These are phyloP conservation scores for Drosophila helvetica DNA, from an alignment of 2,888 invertebrate species.

Conservation along the genomic window DNA sequence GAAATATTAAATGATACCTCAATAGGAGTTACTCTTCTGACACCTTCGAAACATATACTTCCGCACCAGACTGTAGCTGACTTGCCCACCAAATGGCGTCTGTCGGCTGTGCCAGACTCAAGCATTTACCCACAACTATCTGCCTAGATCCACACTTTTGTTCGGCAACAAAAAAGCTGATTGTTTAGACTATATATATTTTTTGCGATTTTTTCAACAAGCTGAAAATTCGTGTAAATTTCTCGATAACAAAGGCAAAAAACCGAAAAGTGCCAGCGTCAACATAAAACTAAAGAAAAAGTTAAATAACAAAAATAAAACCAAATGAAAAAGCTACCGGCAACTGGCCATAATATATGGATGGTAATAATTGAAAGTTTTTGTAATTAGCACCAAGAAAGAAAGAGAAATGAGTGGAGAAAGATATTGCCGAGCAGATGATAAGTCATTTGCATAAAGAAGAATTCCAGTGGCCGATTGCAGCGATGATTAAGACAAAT, in stretches of 20 bases:
- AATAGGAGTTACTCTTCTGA: background rate
- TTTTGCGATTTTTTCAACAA: slow-evolving; percentile 66
- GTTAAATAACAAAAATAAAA: slow-evolving; percentile 20
- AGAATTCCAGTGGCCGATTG: slow-evolving; percentile 12
- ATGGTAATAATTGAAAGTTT: slow-evolving; percentile 20
- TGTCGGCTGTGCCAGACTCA: slow-evolving; percentile 60
- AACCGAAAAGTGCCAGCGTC: slow-evolving; percentile 53
- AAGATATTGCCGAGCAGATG: background rate
- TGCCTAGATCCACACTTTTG: slow-evolving; percentile 31
- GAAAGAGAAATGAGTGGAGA: slow-evolving; percentile 1
- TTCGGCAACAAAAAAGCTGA: slow-evolving; percentile 55
- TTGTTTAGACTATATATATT: slow-evolving; percentile 49
- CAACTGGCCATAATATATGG: slow-evolving; percentile 25
- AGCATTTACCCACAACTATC: slow-evolving; percentile 22
- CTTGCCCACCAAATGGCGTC: slow-evolving; percentile 58
- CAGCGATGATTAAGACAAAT: slow-evolving; percentile 36
- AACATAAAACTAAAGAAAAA: slow-evolving; percentile 43
- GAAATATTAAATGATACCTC: background rate
- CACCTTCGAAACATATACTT: background rate
- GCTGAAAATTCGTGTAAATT: slow-evolving; percentile 78
- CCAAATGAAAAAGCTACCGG: slow-evolving; percentile 23
- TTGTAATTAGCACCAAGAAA: slow-evolving; percentile 24
- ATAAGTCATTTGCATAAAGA: slow-evolving; percentile 20
- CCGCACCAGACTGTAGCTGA: slow-evolving; percentile 26
- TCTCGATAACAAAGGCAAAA: slow-evolving; percentile 60